Conservation (phyloP, 2,888 invertebrate species). For the Hydrotaea cyrtoneurina region DNA sequence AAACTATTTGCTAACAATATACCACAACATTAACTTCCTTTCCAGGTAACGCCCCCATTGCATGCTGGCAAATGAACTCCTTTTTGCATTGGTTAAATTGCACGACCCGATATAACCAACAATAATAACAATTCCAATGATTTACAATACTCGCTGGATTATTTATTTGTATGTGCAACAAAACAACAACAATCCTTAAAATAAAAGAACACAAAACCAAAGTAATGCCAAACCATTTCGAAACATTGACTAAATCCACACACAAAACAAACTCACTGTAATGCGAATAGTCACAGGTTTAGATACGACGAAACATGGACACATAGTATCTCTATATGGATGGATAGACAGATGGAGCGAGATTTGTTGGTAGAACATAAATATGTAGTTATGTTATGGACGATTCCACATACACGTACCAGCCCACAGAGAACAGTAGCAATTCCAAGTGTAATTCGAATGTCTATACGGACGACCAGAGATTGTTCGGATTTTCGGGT, state of each 20-base stretch:
- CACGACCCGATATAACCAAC: neutral
- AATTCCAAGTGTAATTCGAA: neutral
- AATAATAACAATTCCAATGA: constrained; percentile 1
- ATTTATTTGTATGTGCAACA: constrained; percentile 5
- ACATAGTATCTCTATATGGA: neutral
- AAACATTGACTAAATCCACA: neutral
- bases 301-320: neutral
- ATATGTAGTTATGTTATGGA: too few relatives aligned
- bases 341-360: neutral
- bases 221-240: neutral
- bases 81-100: neutral
- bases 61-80: too few relatives aligned
- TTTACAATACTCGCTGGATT: constrained; percentile 19
- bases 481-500: constrained; percentile 5
- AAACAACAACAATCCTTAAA: neutral
- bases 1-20: too few relatives aligned
- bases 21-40: too few relatives aligned
- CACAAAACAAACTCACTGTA: neutral
- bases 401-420: neutral
- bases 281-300: neutral
- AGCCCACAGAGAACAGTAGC: neutral
- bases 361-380: neutral
- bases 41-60: too few relatives aligned
- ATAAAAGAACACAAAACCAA: neutral
- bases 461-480: neutral